A percentile compares a stretch with the other conserved stretches of the same genome.
Evolutionary conservation across 2,888 invertebrate genomes (phyloP).

Genomic region (Drosophila nigricruria): DNA sequence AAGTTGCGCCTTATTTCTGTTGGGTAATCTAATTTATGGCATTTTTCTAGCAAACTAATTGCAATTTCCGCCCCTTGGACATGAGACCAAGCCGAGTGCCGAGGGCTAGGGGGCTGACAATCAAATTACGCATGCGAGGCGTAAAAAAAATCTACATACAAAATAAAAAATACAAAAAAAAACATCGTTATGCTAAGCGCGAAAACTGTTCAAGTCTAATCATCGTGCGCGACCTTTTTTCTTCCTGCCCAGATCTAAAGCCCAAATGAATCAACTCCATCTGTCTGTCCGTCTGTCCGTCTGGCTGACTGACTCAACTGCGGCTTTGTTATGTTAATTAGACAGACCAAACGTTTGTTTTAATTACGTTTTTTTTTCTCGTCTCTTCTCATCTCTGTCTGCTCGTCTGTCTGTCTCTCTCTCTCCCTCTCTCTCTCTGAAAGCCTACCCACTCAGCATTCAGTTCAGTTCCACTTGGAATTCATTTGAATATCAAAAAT

Average conservation of each 20-base stretch:
- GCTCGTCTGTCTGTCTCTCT: background rate
- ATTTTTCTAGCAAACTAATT: constrained; percentile 77
- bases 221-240: constrained; percentile 51
- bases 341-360: constrained; percentile 74
- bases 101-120: constrained; percentile 32
- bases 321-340: constrained; percentile 79
- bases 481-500: constrained; percentile 58
- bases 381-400: background rate
- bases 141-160: constrained; percentile 63
- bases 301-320: constrained; percentile 51
- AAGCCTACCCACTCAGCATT: constrained; percentile 55
- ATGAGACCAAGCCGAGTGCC: no score
- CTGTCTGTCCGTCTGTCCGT: constrained; percentile 22
- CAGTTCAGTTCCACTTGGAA: constrained; percentile 23
- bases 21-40: constrained; percentile 78
- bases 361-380: constrained; percentile 63
- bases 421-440: constrained; percentile 2
- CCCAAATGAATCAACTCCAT: constrained; percentile 46
- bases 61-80: constrained; percentile 65
- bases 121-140: constrained; percentile 74
- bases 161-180: constrained; percentile 12
- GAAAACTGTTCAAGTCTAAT: constrained; percentile 47
- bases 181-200: constrained; percentile 43
- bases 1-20: constrained; percentile 58
- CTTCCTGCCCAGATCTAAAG: constrained; percentile 36